A percentile compares a stretch with the other conserved stretches of the same genome.
Conservation (phyloP, 2,797 vertebrate genomes). For the Crocodylus rhombifer region DNA sequence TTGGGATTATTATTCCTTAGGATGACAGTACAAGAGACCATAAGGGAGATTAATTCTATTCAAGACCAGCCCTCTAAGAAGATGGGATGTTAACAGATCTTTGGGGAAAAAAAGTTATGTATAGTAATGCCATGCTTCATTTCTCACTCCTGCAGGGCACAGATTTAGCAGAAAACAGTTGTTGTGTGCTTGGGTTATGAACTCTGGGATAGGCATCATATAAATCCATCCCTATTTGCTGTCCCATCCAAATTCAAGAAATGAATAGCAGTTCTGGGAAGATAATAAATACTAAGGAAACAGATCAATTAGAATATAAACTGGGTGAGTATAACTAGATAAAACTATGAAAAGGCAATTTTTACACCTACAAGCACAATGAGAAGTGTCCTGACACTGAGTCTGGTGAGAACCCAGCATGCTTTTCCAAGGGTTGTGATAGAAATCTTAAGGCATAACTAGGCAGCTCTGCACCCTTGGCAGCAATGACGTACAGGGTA, state of each 20-base stretch:
- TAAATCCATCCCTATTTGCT: constrained; percentile 25
- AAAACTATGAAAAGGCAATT: constrained; percentile 10
- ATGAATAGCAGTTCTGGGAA: neutral
- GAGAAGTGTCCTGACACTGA: neutral
- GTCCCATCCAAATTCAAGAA: constrained; percentile 13
- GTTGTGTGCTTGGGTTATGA: neutral
- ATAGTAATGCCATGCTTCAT: neutral
- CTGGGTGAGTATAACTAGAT: neutral
- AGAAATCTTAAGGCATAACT: neutral
- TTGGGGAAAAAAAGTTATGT: neutral
- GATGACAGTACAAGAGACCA: neutral
- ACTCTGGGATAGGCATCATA: neutral
- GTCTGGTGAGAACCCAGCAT: neutral
- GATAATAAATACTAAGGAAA: neutral
- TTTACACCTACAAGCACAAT: neutral
- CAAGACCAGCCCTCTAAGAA: neutral
- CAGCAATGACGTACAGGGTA: too few species aligned
- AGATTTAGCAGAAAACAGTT: neutral
- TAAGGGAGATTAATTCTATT: neutral
- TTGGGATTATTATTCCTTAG: neutral
- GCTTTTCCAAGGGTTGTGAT: rapidly evolving
- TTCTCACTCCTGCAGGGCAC: neutral
- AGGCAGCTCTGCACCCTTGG: too few species aligned
- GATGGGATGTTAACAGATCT: neutral
- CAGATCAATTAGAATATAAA: neutral